Conservation (phyloP, 2,888 invertebrate species). For the Amiota communis region DNA sequence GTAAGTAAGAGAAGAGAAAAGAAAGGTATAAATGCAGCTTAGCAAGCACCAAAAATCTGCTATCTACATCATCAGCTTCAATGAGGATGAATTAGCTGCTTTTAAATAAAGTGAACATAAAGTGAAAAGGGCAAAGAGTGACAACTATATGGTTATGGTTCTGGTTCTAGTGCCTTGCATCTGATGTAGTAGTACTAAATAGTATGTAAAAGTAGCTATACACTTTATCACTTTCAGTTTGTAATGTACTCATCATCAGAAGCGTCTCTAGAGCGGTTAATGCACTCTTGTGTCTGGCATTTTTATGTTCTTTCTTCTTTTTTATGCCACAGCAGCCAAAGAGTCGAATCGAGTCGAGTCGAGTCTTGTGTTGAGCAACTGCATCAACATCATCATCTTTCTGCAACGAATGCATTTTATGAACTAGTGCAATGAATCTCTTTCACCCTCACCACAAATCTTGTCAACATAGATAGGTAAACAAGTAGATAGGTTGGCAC, state of each 20-base stretch:
- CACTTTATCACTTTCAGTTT: constrained; percentile 25
- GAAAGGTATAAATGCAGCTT: constrained; percentile 37
- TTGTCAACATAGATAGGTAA: constrained; percentile 1
- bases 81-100: constrained; percentile 20
- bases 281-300: constrained; percentile 2
- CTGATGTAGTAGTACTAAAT: no score
- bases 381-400: not conserved
- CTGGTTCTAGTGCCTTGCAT: no score
- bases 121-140: no score
- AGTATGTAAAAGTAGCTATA: constrained; percentile 11
- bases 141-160: no score
- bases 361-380: not conserved
- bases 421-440: no score
- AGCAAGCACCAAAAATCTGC: constrained; percentile 33
- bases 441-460: not conserved
- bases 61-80: constrained; percentile 29
- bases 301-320: not conserved
- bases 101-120: constrained; percentile 1
- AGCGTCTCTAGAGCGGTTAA: constrained; percentile 33
- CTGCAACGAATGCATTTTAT: not conserved
- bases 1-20: no score
- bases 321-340: constrained; percentile 1
- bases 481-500: not conserved
- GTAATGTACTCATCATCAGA: not conserved
- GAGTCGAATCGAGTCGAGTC: not conserved